A percentile compares a stretch with the other conserved stretches of the same genome.
Conservation (phyloP, 2,113 vertebrate genomes). For the Psittacula cyanocephala region DNA sequence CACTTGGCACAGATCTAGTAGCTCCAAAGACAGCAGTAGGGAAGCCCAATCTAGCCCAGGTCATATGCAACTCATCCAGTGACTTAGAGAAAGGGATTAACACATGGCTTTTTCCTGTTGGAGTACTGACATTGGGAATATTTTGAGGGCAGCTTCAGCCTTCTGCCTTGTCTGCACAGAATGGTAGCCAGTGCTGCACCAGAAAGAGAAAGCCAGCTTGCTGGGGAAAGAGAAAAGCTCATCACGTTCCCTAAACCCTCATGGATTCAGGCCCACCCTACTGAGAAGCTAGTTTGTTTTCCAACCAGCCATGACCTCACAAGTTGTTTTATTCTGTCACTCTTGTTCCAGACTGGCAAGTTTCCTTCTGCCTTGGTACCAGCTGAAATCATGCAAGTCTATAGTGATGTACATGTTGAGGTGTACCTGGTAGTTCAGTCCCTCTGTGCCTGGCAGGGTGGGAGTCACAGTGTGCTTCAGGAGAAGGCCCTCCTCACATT, state of each 20-base stretch:
- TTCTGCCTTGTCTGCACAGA: neutral
- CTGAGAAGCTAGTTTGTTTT: neutral
- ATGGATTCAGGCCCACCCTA: neutral
- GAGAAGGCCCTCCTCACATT: fast-evolving
- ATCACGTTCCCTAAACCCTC: neutral
- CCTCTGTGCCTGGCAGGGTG: neutral
- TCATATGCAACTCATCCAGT: neutral
- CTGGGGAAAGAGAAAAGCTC: neutral
- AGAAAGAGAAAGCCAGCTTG: neutral
- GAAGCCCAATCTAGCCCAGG: neutral
- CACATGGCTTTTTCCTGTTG: neutral
- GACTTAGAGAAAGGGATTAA: neutral
- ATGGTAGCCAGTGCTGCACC: too few species aligned
- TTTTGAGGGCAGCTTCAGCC: neutral
- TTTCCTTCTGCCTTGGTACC: neutral
- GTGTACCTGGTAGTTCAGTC: neutral
- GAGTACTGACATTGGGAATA: neutral
- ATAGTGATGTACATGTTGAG: fast-evolving
- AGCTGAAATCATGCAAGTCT: neutral
- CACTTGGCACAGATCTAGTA: neutral
- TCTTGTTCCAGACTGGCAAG: neutral
- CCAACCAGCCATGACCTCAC: neutral
- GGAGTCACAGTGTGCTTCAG: neutral
- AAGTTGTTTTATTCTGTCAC: neutral
- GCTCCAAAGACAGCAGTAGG: neutral